These are phyloP conservation scores for Urocolius indicus DNA, from an alignment of 2,113 vertebrate genomes.

Conservation along the genomic window DNA sequence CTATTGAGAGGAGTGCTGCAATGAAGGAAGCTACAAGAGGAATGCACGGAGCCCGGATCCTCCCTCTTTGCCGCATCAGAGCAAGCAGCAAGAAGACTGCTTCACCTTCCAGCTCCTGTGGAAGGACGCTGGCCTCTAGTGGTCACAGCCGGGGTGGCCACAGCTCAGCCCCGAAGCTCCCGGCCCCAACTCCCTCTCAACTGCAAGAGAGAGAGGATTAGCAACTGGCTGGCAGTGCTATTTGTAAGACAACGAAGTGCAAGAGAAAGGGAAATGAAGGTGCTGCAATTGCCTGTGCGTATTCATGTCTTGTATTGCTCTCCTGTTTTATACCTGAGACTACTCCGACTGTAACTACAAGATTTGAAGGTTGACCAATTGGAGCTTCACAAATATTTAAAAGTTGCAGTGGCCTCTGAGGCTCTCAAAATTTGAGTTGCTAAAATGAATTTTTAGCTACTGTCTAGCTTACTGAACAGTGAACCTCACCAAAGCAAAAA, in stretches of 20 bases:
- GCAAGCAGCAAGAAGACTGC: neutral
- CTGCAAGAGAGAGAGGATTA: rapidly evolving
- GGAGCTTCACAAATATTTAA: neutral
- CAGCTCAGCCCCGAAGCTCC: rapidly evolving
- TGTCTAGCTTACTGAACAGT: neutral
- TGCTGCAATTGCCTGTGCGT: rapidly evolving
- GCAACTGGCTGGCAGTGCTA: rapidly evolving
- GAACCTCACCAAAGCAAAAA: neutral
- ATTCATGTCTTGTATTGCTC: neutral
- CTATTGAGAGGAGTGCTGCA: neutral
- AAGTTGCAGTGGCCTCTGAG: neutral
- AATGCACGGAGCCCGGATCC: neutral
- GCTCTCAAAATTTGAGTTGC: neutral
- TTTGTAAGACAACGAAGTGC: neutral
- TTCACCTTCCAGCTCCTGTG: neutral
- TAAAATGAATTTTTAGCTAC: neutral
- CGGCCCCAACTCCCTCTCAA: rapidly evolving
- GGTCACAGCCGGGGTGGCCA: neutral
- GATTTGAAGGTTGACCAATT: neutral
- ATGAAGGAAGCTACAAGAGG: neutral
- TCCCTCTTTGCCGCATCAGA: neutral
- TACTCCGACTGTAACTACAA: neutral
- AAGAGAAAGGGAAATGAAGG: neutral
- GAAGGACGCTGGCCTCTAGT: constrained; percentile 8
- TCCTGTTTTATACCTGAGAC: neutral